A percentile compares a stretch with the other conserved stretches of the same genome.
Evolutionary conservation across 2,113 vertebrate genomes (phyloP).

Genomic region (Brachypodius melanocephalos): DNA sequence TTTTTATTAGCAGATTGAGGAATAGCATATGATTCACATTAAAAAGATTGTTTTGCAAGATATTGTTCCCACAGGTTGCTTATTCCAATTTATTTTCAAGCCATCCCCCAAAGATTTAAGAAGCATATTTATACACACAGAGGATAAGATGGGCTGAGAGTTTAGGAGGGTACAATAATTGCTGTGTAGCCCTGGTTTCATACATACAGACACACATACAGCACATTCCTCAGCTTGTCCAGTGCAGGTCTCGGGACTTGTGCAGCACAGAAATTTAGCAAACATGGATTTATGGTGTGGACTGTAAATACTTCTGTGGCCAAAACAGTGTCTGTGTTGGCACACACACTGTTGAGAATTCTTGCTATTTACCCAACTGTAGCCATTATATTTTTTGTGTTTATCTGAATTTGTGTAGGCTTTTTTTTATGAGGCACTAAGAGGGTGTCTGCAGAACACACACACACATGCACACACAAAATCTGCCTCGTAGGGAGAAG

Average conservation of each 20-base stretch:
- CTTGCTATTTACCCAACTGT: not conserved
- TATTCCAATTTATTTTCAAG: not conserved
- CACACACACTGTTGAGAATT: not conserved
- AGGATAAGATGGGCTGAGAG: not conserved
- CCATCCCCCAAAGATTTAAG: not conserved
- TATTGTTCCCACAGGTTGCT: not conserved
- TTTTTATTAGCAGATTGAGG: constrained; percentile 40
- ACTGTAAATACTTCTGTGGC: constrained; percentile 1
- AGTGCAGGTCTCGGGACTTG: not conserved
- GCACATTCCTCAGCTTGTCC: not conserved
- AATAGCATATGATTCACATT: not conserved
- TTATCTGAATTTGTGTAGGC: not conserved
- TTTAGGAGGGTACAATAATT: not conserved
- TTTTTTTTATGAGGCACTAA: not conserved
- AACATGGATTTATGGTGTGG: not conserved
- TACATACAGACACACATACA: not conserved
- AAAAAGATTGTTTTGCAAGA: constrained; percentile 13
- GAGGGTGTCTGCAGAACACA: not conserved
- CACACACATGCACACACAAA: not conserved
- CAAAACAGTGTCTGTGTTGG: not conserved
- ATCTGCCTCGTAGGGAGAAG: not conserved
- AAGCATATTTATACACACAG: not conserved
- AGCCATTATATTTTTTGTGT: not conserved
- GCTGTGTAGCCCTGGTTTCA: not conserved
- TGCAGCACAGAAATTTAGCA: not conserved